phyloP scores from a whole-genome alignment of 2,797 vertebrate genomes.

The Epinephelus malabaricus region DNA sequence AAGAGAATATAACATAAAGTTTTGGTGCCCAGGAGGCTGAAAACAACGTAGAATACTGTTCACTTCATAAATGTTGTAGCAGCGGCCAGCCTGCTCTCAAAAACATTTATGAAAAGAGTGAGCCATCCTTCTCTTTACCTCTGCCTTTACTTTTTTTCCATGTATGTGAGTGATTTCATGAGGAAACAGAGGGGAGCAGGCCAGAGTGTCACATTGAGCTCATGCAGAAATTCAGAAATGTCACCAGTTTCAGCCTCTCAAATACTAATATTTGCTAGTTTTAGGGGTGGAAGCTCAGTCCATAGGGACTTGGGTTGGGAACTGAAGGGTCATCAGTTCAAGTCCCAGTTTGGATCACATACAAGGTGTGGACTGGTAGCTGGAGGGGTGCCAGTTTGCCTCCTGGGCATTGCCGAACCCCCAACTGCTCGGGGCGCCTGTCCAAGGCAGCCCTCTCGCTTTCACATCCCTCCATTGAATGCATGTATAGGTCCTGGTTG shows the following conservation, averaged over 20 bases:
- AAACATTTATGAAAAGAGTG: background rate
- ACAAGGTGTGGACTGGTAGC: no score
- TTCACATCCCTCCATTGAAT: no score
- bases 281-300: no score
- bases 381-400: no score
- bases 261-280: background rate
- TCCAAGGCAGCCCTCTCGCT: no score
- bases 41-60: background rate
- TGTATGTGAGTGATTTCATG: background rate
- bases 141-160: background rate
- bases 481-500: no score
- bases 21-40: background rate
- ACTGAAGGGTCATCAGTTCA: no score
- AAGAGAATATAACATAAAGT: conserved; percentile 6
- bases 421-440: no score
- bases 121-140: background rate
- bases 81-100: background rate
- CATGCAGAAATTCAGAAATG: rapidly evolving
- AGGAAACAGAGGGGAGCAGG: no score
- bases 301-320: no score
- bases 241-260: background rate
- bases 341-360: no score
- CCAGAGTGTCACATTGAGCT: background rate
- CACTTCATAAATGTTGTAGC: conserved; percentile 22
- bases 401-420: no score